A percentile compares a stretch with the other conserved stretches of the same genome.
These are phyloP conservation scores for Threskiornis aethiopicus DNA, from an alignment of 2,797 vertebrate species.

Conservation along the genomic window DNA sequence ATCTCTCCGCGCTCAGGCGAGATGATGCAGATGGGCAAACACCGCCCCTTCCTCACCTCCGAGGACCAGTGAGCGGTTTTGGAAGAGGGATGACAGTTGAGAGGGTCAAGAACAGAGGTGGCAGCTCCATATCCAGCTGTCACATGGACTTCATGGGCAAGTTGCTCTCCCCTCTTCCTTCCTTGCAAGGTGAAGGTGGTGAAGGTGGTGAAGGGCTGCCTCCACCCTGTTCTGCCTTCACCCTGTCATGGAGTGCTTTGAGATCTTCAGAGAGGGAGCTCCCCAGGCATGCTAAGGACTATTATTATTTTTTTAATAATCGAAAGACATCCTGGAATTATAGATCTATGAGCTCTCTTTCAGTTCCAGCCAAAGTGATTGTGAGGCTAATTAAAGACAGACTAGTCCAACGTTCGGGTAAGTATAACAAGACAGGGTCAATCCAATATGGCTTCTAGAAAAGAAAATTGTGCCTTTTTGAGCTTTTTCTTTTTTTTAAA, in stretches of 20 bases:
- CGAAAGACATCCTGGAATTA: conserved; percentile 27
- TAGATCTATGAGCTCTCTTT: conserved; percentile 35
- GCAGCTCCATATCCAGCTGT: background rate
- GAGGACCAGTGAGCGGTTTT: background rate
- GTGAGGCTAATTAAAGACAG: conserved; percentile 60
- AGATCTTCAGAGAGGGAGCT: background rate
- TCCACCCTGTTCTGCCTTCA: background rate
- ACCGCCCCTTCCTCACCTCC: accelerated
- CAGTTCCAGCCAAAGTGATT: conserved; percentile 37
- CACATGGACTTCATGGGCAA: background rate
- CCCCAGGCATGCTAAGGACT: conserved; percentile 12
- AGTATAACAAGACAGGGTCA: conserved; percentile 52
- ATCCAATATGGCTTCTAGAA: conserved; percentile 24
- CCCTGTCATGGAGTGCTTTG: background rate
- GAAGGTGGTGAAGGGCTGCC: background rate
- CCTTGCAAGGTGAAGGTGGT: background rate
- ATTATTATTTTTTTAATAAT: conserved; percentile 54
- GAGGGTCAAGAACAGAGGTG: background rate
- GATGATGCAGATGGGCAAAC: background rate
- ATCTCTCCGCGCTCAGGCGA: accelerated
- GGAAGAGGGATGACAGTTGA: background rate
- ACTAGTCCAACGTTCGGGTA: background rate
- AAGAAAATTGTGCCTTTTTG: conserved; percentile 15
- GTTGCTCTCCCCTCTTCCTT: background rate
- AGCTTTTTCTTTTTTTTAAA: background rate